A percentile compares a stretch with the other conserved stretches of the same genome.
Conservation (phyloP, 2,888 invertebrate genomes). For the Spilosoma lubricipeda region DNA sequence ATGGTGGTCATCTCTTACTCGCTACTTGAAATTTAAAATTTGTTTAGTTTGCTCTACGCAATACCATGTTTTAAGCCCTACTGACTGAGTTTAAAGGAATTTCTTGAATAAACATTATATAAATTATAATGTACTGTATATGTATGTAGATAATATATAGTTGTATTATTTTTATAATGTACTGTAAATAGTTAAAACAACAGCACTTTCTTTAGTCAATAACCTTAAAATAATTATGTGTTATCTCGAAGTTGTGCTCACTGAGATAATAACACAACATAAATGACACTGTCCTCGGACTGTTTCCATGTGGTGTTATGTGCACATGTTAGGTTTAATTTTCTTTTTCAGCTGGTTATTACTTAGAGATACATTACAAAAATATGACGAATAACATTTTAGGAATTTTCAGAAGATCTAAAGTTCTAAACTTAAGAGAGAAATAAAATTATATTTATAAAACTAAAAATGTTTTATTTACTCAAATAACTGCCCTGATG, state of each 20-base stretch:
- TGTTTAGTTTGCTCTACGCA: no score
- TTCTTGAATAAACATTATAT: background rate
- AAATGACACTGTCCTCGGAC: no score
- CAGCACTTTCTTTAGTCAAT: background rate
- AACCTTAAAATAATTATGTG: background rate
- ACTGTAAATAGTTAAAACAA: background rate
- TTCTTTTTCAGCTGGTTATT: background rate
- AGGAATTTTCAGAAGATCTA: background rate
- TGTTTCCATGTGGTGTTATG: no score
- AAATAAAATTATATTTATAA: background rate
- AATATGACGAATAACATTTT: background rate
- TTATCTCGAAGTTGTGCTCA: background rate
- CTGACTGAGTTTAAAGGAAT: no score
- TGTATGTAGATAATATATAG: no score
- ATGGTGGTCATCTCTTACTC: no score
- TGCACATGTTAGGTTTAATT: background rate
- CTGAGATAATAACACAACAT: background rate
- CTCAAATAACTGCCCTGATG: no score
- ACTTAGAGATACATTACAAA: background rate
- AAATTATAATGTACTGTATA: no score
- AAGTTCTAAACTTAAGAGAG: background rate
- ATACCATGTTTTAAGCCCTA: no score
- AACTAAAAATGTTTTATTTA: background rate
- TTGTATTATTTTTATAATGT: background rate
- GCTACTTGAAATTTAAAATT: no score